phyloP scores from a whole-genome alignment of 2,113 vertebrate species.

The Takifugu bimaculatus region DNA sequence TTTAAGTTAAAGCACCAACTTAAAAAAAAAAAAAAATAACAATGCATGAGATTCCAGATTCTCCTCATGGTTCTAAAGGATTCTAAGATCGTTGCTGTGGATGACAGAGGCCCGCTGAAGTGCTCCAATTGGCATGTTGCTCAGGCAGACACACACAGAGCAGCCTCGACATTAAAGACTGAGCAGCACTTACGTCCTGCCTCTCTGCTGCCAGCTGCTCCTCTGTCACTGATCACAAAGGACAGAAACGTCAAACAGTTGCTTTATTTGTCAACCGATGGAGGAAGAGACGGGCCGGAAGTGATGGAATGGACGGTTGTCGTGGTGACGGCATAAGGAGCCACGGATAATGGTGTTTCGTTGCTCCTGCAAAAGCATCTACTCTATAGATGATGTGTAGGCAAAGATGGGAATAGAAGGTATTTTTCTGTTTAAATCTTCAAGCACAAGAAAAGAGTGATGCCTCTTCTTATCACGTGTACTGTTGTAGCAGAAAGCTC shows the following conservation, averaged over 20 bases:
- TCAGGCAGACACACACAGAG: slow-evolving; percentile 19
- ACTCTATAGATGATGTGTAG: no score
- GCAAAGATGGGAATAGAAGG: no score
- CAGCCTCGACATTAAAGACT: slow-evolving; percentile 54
- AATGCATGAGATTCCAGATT: no score
- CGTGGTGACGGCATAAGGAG: slow-evolving; percentile 18
- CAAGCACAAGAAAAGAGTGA: slow-evolving; percentile 28
- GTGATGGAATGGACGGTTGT: slow-evolving; percentile 33
- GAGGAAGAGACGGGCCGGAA: slow-evolving; percentile 35
- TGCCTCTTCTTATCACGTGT: background rate
- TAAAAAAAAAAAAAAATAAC: background rate
- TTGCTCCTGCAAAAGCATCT: slow-evolving; percentile 7
- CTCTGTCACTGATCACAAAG: slow-evolving; percentile 57
- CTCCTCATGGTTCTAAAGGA: no score
- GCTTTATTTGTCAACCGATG: slow-evolving; percentile 37
- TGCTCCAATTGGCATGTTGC: slow-evolving; percentile 36
- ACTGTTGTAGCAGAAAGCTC: slow-evolving; percentile 24
- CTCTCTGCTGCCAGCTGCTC: slow-evolving; percentile 34
- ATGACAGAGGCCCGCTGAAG: slow-evolving; percentile 44
- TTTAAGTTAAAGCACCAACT: background rate
- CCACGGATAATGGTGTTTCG: slow-evolving; percentile 28
- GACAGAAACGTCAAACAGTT: slow-evolving; percentile 41
- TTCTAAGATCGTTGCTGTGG: slow-evolving; percentile 16
- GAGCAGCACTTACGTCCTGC: slow-evolving; percentile 31
- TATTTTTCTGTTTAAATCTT: no score